A percentile compares a stretch with the other conserved stretches of the same genome.
Conservation (phyloP, 2,113 vertebrate genomes). For the Protomyctophum bolini region DNA sequence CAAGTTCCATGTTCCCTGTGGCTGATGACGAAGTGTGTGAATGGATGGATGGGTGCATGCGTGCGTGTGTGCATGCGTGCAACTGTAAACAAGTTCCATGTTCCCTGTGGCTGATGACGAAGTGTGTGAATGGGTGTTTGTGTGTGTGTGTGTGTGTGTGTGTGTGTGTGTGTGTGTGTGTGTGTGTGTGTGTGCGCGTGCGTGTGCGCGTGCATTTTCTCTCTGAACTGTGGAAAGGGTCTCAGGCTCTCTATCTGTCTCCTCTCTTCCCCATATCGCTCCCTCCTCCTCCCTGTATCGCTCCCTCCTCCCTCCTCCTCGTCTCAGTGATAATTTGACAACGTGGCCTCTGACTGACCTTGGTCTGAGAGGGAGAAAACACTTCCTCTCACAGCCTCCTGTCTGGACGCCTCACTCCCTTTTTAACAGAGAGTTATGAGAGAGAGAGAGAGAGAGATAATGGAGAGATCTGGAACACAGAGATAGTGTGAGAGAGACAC, state of each 20-base stretch:
- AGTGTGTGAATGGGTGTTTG: background rate
- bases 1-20: background rate
- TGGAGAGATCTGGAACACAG: background rate
- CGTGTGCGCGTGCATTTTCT: background rate
- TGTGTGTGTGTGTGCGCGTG: too few species aligned
- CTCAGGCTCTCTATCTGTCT: conserved; percentile 8
- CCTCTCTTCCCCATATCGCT: background rate
- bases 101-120: too few species aligned
- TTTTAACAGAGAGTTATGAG: conserved; percentile 42
- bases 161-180: background rate
- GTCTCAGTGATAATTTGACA: conserved; percentile 40
- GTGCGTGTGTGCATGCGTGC: background rate
- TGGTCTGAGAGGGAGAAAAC: background rate
- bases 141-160: background rate
- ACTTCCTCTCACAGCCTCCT: conserved; percentile 33
- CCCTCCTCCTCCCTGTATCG: background rate
- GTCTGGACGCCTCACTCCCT: conserved; percentile 35
- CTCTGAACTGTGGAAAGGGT: conserved; percentile 12
- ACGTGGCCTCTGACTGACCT: conserved; percentile 58
- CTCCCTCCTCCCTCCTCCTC: conserved; percentile 18
- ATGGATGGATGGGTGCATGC: too few species aligned
- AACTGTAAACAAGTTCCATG: too few species aligned
- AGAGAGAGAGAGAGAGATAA: conserved; percentile 26
- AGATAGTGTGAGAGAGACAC: background rate
- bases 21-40: too few species aligned